Evolutionary conservation across 2,797 vertebrate genomes (phyloP).

Genomic region (Catamblyrhynchus diadema): DNA sequence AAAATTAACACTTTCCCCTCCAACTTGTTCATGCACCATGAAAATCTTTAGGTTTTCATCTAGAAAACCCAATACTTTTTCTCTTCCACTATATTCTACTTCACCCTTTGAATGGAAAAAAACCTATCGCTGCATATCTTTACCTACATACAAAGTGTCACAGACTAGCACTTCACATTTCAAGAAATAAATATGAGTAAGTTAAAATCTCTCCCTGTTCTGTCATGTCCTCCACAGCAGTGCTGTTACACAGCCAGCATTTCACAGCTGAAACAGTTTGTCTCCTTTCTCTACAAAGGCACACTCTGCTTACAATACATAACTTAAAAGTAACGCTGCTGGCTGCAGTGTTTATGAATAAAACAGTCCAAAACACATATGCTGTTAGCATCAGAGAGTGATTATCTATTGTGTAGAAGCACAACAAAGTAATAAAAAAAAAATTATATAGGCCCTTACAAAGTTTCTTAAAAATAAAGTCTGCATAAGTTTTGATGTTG

Average conservation of each 20-base stretch:
- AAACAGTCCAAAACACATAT: background rate
- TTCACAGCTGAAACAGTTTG: background rate
- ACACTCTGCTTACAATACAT: background rate
- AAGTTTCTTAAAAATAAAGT: background rate
- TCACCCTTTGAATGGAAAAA: background rate
- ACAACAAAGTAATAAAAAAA: background rate
- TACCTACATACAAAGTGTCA: background rate
- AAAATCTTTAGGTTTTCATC: background rate
- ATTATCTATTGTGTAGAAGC: background rate
- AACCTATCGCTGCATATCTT: background rate
- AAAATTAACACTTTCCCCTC: background rate
- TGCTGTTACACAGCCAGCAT: background rate
- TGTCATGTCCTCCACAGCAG: background rate
- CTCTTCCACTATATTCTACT: background rate
- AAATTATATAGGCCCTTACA: background rate
- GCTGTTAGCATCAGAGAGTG: background rate
- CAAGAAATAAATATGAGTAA: background rate
- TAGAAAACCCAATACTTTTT: background rate
- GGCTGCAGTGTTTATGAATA: background rate
- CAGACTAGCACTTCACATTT: background rate
- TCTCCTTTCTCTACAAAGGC: background rate
- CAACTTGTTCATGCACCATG: accelerated
- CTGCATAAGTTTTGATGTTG: accelerated
- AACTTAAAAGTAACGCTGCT: background rate
- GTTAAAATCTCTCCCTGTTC: background rate